Evolutionary conservation across 2,888 invertebrate species (phyloP).

Genomic region (Parapristionchus giblindavisi): DNA sequence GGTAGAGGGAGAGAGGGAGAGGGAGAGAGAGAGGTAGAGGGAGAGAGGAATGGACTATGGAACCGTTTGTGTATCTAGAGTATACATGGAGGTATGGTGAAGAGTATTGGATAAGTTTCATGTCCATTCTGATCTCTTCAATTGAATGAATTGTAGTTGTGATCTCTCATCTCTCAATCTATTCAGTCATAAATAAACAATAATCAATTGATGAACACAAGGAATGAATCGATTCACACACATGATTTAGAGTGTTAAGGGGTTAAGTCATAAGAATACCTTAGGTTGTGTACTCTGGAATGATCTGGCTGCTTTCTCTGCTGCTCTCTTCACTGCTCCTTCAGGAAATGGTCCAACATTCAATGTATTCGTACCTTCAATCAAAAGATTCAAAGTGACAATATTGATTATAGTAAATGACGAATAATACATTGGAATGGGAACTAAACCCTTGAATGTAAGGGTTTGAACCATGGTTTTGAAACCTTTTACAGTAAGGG

Average conservation of each 20-base stretch:
- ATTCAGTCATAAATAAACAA: background rate
- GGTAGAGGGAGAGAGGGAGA: background rate
- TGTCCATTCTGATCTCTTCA: background rate
- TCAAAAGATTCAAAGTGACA: too few species aligned
- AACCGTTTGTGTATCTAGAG: too few species aligned
- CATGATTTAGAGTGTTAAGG: background rate
- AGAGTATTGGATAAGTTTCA: too few species aligned
- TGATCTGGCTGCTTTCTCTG: slow-evolving; percentile 67
- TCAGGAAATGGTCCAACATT: slow-evolving; percentile 59
- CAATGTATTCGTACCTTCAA: slow-evolving; percentile 8
- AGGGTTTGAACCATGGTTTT: background rate
- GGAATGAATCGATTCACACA: background rate
- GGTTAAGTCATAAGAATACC: slow-evolving; percentile 44
- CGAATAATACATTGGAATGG: too few species aligned
- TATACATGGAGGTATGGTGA: too few species aligned
- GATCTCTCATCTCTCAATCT: too few species aligned
- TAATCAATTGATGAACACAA: background rate
- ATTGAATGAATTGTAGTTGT: too few species aligned
- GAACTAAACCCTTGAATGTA: background rate
- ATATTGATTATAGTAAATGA: too few species aligned
- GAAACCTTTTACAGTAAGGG: too few species aligned
- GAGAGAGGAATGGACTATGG: too few species aligned
- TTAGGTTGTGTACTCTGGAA: slow-evolving; percentile 69
- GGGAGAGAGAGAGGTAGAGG: background rate
- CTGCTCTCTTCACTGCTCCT: slow-evolving; percentile 67